Evolutionary conservation across 1,140 invertebrate genomes (phyloP).

Genomic region (Copidosoma floridanum): DNA sequence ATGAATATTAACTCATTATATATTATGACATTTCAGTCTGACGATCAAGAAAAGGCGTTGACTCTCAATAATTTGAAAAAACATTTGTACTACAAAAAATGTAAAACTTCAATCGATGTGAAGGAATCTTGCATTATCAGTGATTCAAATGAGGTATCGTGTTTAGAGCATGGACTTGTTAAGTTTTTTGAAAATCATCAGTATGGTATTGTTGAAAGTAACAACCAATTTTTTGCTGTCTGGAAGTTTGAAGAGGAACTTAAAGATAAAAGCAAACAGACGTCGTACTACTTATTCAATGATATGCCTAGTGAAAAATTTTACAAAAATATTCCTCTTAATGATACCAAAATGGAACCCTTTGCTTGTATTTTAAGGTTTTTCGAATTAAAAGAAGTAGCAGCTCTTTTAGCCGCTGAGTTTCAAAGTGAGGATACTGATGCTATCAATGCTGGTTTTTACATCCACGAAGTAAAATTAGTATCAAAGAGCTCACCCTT

Average conservation of each 20-base stretch:
- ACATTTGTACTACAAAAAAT: constrained; percentile 40
- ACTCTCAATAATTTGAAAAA: constrained; percentile 35
- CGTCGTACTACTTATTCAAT: constrained; percentile 43
- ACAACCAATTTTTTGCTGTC: constrained; percentile 33
- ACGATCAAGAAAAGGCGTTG: constrained; percentile 18
- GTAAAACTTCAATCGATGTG: constrained; percentile 38
- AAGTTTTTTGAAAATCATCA: constrained; percentile 41
- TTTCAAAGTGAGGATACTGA: constrained; percentile 2
- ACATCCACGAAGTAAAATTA: constrained; percentile 41
- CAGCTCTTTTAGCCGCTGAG: constrained; percentile 30
- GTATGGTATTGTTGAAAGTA: constrained; percentile 40
- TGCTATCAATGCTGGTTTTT: constrained; percentile 29
- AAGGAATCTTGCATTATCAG: constrained; percentile 39
- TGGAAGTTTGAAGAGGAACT: constrained; percentile 45
- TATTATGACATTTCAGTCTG: not conserved
- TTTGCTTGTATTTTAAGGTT: constrained; percentile 39
- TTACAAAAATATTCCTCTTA: constrained; percentile 10
- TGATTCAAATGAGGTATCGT: constrained; percentile 19
- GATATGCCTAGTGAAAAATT: constrained; percentile 34
- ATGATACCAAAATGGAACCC: constrained; percentile 12
- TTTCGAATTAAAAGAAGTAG: constrained; percentile 28
- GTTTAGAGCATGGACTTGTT: constrained; percentile 29
- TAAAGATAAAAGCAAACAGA: constrained; percentile 30
- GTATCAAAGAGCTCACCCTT: constrained; percentile 33
- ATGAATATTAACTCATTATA: not conserved